phyloP scores from a whole-genome alignment of 2,888 invertebrate genomes.

The Eupithecia insigniata region DNA sequence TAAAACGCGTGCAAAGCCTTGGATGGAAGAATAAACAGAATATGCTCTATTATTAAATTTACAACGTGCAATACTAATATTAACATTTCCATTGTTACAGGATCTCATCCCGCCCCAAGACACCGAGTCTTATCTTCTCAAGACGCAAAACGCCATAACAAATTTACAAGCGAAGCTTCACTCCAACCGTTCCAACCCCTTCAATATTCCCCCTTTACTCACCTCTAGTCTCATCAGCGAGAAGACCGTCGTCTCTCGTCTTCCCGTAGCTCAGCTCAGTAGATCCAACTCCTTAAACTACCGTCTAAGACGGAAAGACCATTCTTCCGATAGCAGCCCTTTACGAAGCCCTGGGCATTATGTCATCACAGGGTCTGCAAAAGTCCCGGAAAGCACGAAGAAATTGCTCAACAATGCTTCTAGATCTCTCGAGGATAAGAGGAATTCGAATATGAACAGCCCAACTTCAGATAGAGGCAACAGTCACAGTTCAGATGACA shows the following conservation, averaged over 20 bases:
- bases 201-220: conserved; percentile 68
- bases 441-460: conserved; percentile 77
- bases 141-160: conserved; percentile 86
- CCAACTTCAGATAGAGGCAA: conserved; percentile 68
- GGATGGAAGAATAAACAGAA: not conserved
- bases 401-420: conserved; percentile 70
- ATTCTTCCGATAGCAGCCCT: conserved; percentile 73
- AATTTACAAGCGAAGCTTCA: conserved; percentile 85
- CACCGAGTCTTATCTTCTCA: conserved; percentile 83
- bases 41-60: not conserved
- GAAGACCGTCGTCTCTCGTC: conserved; percentile 74
- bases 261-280: conserved; percentile 77
- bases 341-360: conserved; percentile 77
- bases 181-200: conserved; percentile 66
- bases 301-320: conserved; percentile 70
- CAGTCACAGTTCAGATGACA: conserved; percentile 79
- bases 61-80: not conserved
- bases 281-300: conserved; percentile 80
- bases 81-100: conserved; percentile 65
- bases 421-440: conserved; percentile 69
- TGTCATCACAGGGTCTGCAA: conserved; percentile 76
- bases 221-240: conserved; percentile 77
- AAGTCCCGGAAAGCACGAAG: conserved; percentile 67
- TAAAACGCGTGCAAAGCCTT: not conserved
- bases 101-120: conserved; percentile 79